These are phyloP conservation scores for Sinelater perroti DNA, from an alignment of 2,888 invertebrate genomes.

Conservation along the genomic window DNA sequence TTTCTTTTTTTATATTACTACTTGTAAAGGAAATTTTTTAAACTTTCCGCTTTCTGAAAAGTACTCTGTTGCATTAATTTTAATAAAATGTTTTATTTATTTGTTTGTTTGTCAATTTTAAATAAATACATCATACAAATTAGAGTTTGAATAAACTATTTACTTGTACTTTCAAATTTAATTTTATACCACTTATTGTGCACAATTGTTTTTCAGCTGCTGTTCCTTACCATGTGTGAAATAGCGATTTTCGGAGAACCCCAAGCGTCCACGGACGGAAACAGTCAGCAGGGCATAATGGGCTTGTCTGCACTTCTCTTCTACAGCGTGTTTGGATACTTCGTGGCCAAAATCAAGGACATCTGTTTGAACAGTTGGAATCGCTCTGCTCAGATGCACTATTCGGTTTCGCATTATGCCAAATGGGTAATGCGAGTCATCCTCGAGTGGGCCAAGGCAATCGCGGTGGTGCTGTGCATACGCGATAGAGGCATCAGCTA, in stretches of 20 bases:
- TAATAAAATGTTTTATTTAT: neutral
- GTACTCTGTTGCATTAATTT: neutral
- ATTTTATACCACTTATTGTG: too few species aligned
- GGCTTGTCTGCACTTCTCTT: conserved; percentile 57
- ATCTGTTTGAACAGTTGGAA: conserved; percentile 47
- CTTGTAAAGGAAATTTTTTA: too few species aligned
- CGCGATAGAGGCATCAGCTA: conserved; percentile 78
- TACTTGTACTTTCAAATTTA: too few species aligned
- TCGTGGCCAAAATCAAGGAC: conserved; percentile 53
- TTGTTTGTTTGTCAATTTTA: too few species aligned
- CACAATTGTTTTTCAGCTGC: conserved; percentile 49
- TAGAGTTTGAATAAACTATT: too few species aligned
- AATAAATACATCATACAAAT: too few species aligned
- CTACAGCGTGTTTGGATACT: conserved; percentile 58
- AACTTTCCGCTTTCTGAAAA: too few species aligned
- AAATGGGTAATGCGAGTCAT: conserved; percentile 68
- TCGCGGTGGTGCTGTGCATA: conserved; percentile 67
- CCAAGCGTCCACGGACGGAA: conserved; percentile 24
- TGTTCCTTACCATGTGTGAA: conserved; percentile 56
- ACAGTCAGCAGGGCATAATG: conserved; percentile 47
- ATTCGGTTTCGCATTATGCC: conserved; percentile 39
- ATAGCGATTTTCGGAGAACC: conserved; percentile 43
- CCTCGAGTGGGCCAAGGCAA: conserved; percentile 81
- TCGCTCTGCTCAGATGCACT: conserved; percentile 1
- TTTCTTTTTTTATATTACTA: too few species aligned